Evolutionary conservation across 2,113 vertebrate species (phyloP), one percentile per base, ranked within the genome.

Genomic region (Pantherophis guttatus): DNA sequence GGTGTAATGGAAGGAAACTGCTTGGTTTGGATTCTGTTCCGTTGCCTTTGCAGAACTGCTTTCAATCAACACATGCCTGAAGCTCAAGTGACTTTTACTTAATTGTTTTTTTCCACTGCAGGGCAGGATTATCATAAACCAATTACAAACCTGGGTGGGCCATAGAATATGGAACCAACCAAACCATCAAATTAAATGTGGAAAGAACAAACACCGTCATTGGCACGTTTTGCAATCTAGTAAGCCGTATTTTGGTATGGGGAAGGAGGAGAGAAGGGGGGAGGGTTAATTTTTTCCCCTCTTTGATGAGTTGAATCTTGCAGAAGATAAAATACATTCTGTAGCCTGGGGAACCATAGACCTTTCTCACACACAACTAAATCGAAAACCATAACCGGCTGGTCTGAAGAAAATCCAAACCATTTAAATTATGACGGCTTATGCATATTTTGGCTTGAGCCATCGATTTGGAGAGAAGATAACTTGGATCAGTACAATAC

Each of bases 211-310:
- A 44, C 75, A 44, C 0, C 17, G 44, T 44, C 17, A 19, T 44
- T 81, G 75, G 75, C n/a, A 81, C 19, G 1, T 21, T 81, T 81
- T 21, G 33, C 70, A 81, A 81, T 81, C 70, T 39, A 81, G n/a
- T 81, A 81, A 81, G 33, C 33, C 7, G 1, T 81, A 44, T 44
- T 81, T 81, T 81, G 33, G 33, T 81, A 44, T 19, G 8, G 8
- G 75, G 33, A 21, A 21, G 17, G 17, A 3, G 33, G 3, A 39
- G 17, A 53, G 53, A 53, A 12, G 17, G 1, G 75, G 8, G 17
- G 17, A 21, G 8, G 33, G 33, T 81, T 39, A 33, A 33, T 7
- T 39, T 0, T 1, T 0, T 4, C 1, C 3, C 17, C n/a, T 2
- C 33, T 44, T 39, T 21, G 8, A 81, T 44, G 75, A 81, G 17